Base-by-base conservation (phyloP, 2,113 vertebrate species). In the Talpa occidentalis region DNA sequence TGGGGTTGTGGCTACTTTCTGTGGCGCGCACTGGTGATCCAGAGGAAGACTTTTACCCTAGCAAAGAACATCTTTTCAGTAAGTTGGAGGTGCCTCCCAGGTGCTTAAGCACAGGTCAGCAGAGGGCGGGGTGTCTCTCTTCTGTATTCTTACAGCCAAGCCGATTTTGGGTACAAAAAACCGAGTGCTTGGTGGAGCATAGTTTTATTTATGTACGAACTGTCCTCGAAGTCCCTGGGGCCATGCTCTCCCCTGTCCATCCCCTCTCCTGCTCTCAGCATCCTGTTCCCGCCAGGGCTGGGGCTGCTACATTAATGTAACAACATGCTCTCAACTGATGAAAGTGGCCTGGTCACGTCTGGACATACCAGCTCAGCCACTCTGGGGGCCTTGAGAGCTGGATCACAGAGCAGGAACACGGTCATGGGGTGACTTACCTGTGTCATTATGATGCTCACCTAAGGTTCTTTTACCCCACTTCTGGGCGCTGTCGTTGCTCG, bases 401-500 rank as follows among this genome's bases (percentile, higher is more conserved):
- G 73, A 59, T 49, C 84, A 24, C 26, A 2, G 26, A 2, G 5
- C 24, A 74, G 73, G 54, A 67, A 26, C 15, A n/a, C 32, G 0
- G 0, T 0, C 21, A 21, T 30, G 14, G 28, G 24, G 14, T 22
- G 67, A 40, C 74, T 88, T 70, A 94, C 78, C 74, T 40, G 2
- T 14, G 44, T 40, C 3, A 3, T 64, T 24, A 12, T 3, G 21
- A 24, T 92, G 70, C 21, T 90, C 32, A 35, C 14, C 26, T 28
- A 32, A 42, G 37, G 17, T 6, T 5, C 44, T 93, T 98, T 98
- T 98, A 98, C 98, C 98, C 98, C 79, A 95, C 62, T 47, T 94
- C 91, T 79, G 94, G 0, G 52, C 0, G 0, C 1, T 72, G 72
- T 62, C 77, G 92, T 62, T 93, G 19, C 24, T 92, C 47, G 0